Conservation (phyloP, 2,888 invertebrate species). For the Drosophila bunnanda region DNA sequence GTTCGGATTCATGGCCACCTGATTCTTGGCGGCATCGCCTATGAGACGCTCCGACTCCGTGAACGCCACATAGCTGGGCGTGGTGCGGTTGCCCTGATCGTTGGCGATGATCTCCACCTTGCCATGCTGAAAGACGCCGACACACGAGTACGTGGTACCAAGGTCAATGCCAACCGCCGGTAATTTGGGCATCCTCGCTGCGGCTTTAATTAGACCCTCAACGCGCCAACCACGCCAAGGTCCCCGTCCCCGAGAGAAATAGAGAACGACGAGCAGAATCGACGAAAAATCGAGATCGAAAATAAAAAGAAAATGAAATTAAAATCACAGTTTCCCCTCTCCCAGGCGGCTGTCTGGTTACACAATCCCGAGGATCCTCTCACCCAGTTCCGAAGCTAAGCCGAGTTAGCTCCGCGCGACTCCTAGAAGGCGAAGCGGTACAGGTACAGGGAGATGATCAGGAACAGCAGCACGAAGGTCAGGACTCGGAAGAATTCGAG, state of each 20-base stretch:
- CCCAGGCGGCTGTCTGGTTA: constrained; percentile 36
- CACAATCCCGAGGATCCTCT: constrained; percentile 49
- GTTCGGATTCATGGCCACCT: constrained; percentile 95
- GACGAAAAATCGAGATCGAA: constrained; percentile 35
- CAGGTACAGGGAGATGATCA: constrained; percentile 83
- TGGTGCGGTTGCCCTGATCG: constrained; percentile 92
- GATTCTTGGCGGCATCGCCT: constrained; percentile 94
- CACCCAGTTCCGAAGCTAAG: constrained; percentile 48
- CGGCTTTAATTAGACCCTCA: constrained; percentile 75
- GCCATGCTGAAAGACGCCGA: constrained; percentile 95
- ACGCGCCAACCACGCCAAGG: constrained; percentile 54
- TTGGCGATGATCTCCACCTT: constrained; percentile 94
- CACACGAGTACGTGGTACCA: constrained; percentile 97
- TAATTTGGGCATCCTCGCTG: constrained; percentile 84
- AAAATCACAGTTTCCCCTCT: constrained; percentile 53
- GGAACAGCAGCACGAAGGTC: constrained; percentile 83
- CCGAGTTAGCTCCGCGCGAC: constrained; percentile 7
- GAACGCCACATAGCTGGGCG: constrained; percentile 92
- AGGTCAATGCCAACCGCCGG: constrained; percentile 88
- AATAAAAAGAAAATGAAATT: constrained; percentile 54
- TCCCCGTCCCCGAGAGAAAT: constrained; percentile 48
- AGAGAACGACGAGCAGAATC: constrained; percentile 22
- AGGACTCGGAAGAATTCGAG: constrained; percentile 84
- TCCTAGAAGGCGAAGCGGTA: constrained; percentile 83
- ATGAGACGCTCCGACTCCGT: constrained; percentile 94